Evolutionary conservation across 2,888 invertebrate genomes (phyloP).

Genomic region (Timandra comae): DNA sequence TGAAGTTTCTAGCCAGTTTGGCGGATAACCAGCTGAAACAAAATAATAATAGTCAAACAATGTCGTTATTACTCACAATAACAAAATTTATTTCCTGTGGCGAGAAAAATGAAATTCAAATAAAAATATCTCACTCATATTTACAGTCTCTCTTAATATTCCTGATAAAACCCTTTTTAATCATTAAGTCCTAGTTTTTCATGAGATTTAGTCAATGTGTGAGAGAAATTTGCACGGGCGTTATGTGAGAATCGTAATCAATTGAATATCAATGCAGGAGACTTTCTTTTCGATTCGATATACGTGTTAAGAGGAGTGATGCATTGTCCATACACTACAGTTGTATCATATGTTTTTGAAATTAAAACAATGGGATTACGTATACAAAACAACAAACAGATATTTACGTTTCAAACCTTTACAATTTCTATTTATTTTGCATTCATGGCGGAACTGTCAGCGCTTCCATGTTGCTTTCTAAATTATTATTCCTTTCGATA

Average conservation of each 20-base stretch:
- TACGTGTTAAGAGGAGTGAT: slow-evolving; percentile 17
- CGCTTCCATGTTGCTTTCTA: slow-evolving; percentile 78
- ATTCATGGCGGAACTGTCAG: slow-evolving; percentile 79
- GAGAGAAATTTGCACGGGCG: slow-evolving; percentile 6
- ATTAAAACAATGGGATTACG: slow-evolving; percentile 28
- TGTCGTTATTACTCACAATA: slow-evolving; percentile 2
- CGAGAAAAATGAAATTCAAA: no score
- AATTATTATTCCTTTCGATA: slow-evolving; percentile 34
- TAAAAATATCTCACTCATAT: no score
- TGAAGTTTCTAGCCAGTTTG: slow-evolving; percentile 57
- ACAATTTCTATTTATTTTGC: slow-evolving; percentile 77
- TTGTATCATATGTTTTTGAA: slow-evolving; percentile 27
- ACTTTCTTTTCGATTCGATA: slow-evolving; percentile 31
- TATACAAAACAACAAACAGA: slow-evolving; percentile 28
- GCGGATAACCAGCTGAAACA: slow-evolving; percentile 50
- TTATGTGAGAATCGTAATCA: slow-evolving; percentile 11
- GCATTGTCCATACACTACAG: slow-evolving; percentile 16
- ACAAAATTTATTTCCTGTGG: no score
- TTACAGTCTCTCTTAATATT: no score
- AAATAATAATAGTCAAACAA: slow-evolving; percentile 5
- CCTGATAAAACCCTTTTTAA: no score
- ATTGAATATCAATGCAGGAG: slow-evolving; percentile 31
- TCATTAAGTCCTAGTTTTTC: no score
- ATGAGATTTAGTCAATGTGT: background rate
- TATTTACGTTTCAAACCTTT: slow-evolving; percentile 46